Evolutionary conservation across 2,888 invertebrate genomes (phyloP), one percentile per base, ranked within the genome.

Genomic region (Heliconius cydno): DNA sequence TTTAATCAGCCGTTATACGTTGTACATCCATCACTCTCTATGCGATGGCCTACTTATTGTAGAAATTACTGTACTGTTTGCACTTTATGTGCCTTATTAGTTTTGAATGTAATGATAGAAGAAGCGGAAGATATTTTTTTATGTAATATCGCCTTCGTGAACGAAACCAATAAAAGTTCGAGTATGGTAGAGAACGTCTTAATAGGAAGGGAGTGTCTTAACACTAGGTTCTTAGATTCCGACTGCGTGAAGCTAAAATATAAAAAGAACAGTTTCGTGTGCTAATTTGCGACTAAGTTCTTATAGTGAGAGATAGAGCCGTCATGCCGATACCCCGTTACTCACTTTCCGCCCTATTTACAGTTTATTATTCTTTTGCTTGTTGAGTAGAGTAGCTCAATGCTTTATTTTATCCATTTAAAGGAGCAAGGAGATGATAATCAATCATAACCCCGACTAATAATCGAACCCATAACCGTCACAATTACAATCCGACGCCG

Each of bases 21-120:
- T 19, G 15, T 13, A 46, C 15, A 46, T 46, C 46, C 46, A 30
- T 13, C 30, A 66, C 0, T 25, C 28, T 71, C 15, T 28, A 71
- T 28, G 15, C 13, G 25, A 28, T 71, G 70, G 46, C 70, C 70
- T 71, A 46, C 46, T 71, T 71, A 71, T 41, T 46, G 28, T 38
- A 9, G 46, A 71, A 25, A 71, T 28, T 28, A 46, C 25, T 28
- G 70, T 71, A 71, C 28, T 46, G 19, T 46, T 19, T 71, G 15
- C 10, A 19, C 70, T n/a, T 9, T 71, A 46, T 71, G 46, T 28
- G 70, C 46, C 4, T 15, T 46, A 46, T 46, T 46, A 71, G 9
- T 19, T 25, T 28, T 19, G 25, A 25, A 71, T 46, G 46, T 46
- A 46, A 46, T 46, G 13, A 25, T 13, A 28, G 22, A 46, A 25